Percentiles rank a stretch among this genome's conserved stretches.
These are phyloP conservation scores for Acipenser transmontanus DNA, from an alignment of 2,797 vertebrate genomes.

Conservation along the genomic window DNA sequence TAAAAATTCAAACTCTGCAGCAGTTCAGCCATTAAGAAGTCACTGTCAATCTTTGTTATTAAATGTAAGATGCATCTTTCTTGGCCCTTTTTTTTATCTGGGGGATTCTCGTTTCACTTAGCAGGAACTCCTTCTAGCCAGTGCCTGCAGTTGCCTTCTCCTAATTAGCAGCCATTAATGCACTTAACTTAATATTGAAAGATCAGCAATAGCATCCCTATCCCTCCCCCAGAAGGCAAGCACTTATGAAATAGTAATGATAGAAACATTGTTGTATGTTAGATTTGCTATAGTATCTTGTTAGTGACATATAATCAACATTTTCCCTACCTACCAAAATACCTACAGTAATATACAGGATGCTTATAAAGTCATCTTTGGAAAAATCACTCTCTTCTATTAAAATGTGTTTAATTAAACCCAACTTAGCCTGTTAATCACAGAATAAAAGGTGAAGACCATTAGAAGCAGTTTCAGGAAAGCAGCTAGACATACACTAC, in stretches of 20 bases:
- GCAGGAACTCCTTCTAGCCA: slow-evolving; percentile 27
- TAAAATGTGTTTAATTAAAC: no score
- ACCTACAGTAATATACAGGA: no score
- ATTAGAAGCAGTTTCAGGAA: no score
- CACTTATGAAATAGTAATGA: not conserved
- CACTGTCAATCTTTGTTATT: not conserved
- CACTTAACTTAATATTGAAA: not conserved
- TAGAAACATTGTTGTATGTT: no score
- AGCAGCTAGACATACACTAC: no score
- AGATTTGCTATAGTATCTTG: no score
- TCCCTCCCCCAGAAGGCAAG: not conserved
- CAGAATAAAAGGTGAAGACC: no score
- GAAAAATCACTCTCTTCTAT: no score
- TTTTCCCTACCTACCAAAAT: no score
- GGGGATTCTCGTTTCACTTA: slow-evolving; percentile 33
- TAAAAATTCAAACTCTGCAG: not conserved
- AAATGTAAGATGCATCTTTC: slow-evolving; percentile 40
- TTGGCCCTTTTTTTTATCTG: slow-evolving; percentile 26
- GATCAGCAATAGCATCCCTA: slow-evolving; percentile 3
- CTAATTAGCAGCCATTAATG: slow-evolving; percentile 22
- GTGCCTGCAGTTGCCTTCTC: slow-evolving; percentile 2
- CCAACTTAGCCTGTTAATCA: no score
- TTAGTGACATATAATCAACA: no score
- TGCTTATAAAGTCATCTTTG: no score
- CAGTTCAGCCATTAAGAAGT: not conserved